Base-by-base conservation (phyloP, 2,888 invertebrate species). In the Microplitis manilae region DNA sequence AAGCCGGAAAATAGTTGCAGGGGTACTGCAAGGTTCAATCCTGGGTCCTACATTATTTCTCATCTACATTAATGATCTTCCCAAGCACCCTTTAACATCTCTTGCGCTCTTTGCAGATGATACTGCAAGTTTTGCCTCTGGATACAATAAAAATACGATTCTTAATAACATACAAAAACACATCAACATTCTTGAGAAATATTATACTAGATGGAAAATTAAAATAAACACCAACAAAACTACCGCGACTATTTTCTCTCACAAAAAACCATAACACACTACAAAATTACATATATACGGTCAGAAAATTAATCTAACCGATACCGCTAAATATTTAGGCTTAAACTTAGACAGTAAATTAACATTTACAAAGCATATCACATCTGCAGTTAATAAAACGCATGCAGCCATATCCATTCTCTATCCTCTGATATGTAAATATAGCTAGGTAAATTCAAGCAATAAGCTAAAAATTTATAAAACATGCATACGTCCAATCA, bases 21-120 rank as follows among this genome's bases (percentile, higher is more conserved):
- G 87, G 70, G 86, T 87, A 0, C 85, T 86, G 0, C 83, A 84
- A 77, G 83, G 83, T 1, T 82, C 80, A 1, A 79, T 82, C 8
- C 76, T 84, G 1, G 80, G 79, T 0, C 81, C 81, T 0, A 72
- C 61, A n/a, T 73, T 84, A 1, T 83, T 83, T 39, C 39, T 76
- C 7, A 40, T 74, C 4, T 84, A 67, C 50, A 79, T 79, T 0
- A 80, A 82, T 50, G 80, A 83, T 69, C 73, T 83, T 13, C 83
- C 81, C 30, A 71, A 70, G 38, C 61, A n/a, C 6, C 2, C 30
- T 8, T 17, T 79, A 13, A 80, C 81, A n/a, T 68, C 80, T 40
- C n/a, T 77, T 30, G 82, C 82, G 0, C 41, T 82, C 0, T 84
- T 78, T 62, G 81, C 83, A 0, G 83, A 83, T 71, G 84, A 84